Evolutionary conservation across 1,140 invertebrate species (phyloP).

Genomic region (Diprion similis): DNA sequence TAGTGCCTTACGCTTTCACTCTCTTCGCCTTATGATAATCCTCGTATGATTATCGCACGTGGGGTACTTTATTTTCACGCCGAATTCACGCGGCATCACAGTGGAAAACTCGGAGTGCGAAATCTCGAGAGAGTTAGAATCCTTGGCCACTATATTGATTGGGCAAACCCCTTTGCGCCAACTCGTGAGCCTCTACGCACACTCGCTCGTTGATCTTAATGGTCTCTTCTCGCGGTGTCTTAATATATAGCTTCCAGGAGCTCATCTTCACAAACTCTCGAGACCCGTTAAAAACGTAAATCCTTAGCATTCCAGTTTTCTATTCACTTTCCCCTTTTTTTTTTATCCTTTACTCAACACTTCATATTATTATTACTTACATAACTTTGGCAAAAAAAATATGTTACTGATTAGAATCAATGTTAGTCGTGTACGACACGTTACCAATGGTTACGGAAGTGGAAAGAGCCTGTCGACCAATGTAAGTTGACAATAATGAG

Average conservation of each 20-base stretch:
- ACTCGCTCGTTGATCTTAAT: not conserved
- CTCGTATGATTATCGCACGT: too few relatives aligned
- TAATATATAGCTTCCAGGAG: too few relatives aligned
- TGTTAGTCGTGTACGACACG: too few relatives aligned
- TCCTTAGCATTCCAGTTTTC: not conserved
- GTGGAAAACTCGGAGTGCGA: not conserved
- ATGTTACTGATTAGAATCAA: too few relatives aligned
- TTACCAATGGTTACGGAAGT: too few relatives aligned
- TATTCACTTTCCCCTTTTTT: not conserved
- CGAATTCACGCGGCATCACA: not conserved
- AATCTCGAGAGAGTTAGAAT: not conserved
- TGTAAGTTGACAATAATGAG: too few relatives aligned
- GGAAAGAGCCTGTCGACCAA: too few relatives aligned
- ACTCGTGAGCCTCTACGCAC: not conserved
- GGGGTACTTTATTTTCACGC: not conserved
- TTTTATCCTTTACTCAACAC: not conserved
- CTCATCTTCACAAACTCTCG: too few relatives aligned
- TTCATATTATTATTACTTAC: not conserved
- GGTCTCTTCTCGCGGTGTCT: not conserved
- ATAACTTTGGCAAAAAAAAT: too few relatives aligned
- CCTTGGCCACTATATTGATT: not conserved
- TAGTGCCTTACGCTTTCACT: too few relatives aligned
- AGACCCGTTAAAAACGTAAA: not conserved
- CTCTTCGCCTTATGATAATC: too few relatives aligned
- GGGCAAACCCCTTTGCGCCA: not conserved